phyloP scores from a whole-genome alignment of 2,888 invertebrate genomes.

The Drosophila putrida region DNA sequence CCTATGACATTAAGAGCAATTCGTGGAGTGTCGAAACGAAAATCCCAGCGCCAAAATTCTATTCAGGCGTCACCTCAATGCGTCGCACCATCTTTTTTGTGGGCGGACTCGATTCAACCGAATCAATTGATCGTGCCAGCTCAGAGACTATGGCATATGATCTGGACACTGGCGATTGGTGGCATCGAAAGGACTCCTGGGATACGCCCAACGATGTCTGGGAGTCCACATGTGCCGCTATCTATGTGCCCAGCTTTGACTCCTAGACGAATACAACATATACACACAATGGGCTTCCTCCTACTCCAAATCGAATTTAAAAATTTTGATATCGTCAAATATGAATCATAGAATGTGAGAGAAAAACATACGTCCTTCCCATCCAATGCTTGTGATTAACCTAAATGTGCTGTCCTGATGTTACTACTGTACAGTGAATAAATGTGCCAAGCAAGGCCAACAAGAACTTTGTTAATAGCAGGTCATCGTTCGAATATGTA shows the following conservation, averaged over 20 bases:
- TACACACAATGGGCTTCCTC: constrained; percentile 2
- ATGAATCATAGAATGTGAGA: constrained; percentile 2
- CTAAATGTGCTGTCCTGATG: constrained; percentile 27
- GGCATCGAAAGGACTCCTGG: constrained; percentile 87
- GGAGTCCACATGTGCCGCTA: constrained; percentile 89
- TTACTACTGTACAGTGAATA: constrained; percentile 59
- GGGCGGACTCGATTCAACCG: constrained; percentile 89
- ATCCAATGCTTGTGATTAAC: constrained; percentile 43
- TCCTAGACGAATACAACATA: constrained; percentile 31
- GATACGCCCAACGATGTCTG: constrained; percentile 89
- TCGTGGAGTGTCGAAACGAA: constrained; percentile 88
- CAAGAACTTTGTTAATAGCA: constrained; percentile 44
- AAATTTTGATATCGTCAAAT: constrained; percentile 3
- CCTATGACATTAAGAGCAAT: constrained; percentile 87
- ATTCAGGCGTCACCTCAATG: constrained; percentile 89
- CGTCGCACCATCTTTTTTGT: constrained; percentile 89
- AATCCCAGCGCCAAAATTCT: constrained; percentile 89
- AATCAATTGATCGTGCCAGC: constrained; percentile 89
- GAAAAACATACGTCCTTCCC: constrained; percentile 5
- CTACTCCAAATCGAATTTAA: constrained; percentile 7
- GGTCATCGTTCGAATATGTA: constrained; percentile 51
- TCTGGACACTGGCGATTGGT: constrained; percentile 88
- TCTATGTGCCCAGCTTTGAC: constrained; percentile 88
- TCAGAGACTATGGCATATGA: constrained; percentile 89
- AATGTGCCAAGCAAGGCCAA: constrained; percentile 64